phyloP scores from a whole-genome alignment of 2,113 vertebrate species.

The Aleadryas rufinucha region DNA sequence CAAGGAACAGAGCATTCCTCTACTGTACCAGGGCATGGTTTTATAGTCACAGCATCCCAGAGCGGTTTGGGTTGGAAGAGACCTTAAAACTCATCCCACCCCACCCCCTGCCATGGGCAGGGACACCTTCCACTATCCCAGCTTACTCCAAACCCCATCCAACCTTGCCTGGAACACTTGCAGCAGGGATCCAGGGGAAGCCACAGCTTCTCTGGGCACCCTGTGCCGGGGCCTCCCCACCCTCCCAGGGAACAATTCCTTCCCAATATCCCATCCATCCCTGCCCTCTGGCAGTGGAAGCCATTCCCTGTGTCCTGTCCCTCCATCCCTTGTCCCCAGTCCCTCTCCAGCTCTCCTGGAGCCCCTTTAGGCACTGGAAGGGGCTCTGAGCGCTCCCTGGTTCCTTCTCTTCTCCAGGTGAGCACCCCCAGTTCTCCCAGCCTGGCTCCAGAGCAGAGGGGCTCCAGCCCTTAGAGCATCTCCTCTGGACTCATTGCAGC shows the following conservation, averaged over 20 bases:
- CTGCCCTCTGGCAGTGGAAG: not conserved
- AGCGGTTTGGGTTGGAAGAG: not conserved
- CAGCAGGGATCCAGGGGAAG: not conserved
- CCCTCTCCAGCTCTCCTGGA: not conserved
- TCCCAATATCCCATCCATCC: rapidly evolving
- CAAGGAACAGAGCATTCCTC: not conserved
- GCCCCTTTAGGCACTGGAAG: rapidly evolving
- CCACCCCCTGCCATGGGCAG: not conserved
- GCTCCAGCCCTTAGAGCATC: not conserved
- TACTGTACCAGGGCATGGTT: not conserved
- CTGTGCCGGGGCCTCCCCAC: not conserved
- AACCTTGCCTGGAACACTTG: rapidly evolving
- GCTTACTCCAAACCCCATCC: rapidly evolving
- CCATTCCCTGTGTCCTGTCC: not conserved
- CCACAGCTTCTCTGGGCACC: not conserved
- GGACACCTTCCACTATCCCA: no score
- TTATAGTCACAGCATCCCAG: not conserved
- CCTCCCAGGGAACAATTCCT: rapidly evolving
- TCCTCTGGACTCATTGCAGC: not conserved
- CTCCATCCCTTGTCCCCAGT: rapidly evolving
- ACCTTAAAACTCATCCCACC: not conserved
- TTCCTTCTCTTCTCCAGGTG: not conserved
- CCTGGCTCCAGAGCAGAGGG: not conserved
- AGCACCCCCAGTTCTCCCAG: not conserved
- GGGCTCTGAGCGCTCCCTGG: not conserved